Conservation (phyloP, 2,113 vertebrate species). For the Natator depressus region DNA sequence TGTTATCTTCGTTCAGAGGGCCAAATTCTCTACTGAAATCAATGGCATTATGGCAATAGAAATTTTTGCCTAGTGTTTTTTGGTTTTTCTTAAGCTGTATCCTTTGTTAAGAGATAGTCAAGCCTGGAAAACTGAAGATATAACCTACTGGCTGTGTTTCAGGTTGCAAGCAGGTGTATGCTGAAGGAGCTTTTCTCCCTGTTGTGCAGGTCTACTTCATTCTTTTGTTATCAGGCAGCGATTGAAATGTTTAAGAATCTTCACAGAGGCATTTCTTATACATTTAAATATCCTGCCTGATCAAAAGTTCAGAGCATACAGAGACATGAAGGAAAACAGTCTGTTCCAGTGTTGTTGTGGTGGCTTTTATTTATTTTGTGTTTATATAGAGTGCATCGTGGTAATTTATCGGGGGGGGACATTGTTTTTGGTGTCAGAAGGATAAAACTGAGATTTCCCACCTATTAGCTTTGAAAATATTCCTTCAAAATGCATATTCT, state of each 20-base stretch:
- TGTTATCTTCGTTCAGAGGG: neutral
- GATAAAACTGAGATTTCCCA: neutral
- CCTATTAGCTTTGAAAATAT: neutral
- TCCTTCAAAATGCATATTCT: neutral
- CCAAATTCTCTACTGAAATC: neutral
- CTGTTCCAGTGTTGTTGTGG: neutral
- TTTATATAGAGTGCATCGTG: neutral
- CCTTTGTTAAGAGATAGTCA: neutral
- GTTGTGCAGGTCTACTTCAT: neutral
- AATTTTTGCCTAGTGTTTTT: neutral
- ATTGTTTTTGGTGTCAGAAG: neutral
- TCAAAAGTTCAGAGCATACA: neutral
- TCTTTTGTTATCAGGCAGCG: neutral
- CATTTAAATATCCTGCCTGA: neutral
- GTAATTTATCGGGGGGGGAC: neutral
- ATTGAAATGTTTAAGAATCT: neutral
- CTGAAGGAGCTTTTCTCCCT: neutral
- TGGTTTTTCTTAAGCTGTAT: neutral
- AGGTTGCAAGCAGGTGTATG: accelerated
- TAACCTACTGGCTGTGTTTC: neutral
- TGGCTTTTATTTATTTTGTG: neutral
- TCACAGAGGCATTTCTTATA: neutral
- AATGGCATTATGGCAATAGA: neutral
- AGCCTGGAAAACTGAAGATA: accelerated
- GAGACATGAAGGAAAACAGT: neutral